Evolutionary conservation across 2,797 vertebrate genomes (phyloP).

Genomic region (Parauchenoglanis ngamensis): DNA sequence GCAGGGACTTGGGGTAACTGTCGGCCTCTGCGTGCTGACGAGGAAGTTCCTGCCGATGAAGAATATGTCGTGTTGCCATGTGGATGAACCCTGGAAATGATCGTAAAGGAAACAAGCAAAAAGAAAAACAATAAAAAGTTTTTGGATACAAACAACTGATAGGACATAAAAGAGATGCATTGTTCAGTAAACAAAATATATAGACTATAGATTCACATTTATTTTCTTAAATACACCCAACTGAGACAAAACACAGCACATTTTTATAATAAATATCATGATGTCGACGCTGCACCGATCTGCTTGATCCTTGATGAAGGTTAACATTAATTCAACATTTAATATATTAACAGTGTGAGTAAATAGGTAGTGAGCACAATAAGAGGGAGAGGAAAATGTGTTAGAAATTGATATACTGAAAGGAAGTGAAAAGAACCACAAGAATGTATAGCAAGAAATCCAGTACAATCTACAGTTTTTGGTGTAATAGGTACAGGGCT

Average conservation of each 20-base stretch:
- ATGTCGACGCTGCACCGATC: neutral
- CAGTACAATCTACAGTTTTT: neutral
- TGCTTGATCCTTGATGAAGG: neutral
- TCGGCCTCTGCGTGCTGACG: constrained; percentile 84
- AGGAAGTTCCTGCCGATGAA: constrained; percentile 80
- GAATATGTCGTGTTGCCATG: constrained; percentile 66
- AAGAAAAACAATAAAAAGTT: constrained; percentile 14
- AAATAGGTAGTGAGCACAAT: constrained; percentile 20
- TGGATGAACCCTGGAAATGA: constrained; percentile 45
- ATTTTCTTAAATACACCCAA: neutral
- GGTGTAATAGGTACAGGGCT: neutral
- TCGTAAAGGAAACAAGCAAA: constrained; percentile 26
- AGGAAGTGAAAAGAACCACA: neutral
- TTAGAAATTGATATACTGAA: constrained; percentile 6
- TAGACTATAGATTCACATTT: neutral
- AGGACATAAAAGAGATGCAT: neutral
- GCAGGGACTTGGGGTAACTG: constrained; percentile 96
- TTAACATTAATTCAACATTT: neutral
- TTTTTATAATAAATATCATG: neutral
- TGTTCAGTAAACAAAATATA: neutral
- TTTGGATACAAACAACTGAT: neutral
- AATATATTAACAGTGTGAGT: constrained; percentile 4
- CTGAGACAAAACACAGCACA: neutral
- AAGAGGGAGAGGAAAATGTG: constrained; percentile 19
- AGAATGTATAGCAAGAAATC: neutral